These are phyloP conservation scores for Empis stercorea DNA, from an alignment of 2,888 invertebrate genomes.

Conservation along the genomic window DNA sequence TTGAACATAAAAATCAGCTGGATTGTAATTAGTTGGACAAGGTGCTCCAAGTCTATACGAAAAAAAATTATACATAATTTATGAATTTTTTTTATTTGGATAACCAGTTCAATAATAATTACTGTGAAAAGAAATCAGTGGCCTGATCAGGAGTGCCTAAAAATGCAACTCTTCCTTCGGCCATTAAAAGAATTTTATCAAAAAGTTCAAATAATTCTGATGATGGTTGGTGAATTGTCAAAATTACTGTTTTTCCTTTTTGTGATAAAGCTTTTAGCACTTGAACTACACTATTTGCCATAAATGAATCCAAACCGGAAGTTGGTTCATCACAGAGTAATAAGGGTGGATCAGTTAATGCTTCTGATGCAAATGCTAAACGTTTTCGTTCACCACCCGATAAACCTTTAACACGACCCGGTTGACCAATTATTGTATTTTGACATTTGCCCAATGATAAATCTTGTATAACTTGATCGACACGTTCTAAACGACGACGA, in stretches of 20 bases:
- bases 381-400: slow-evolving; percentile 95
- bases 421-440: slow-evolving; percentile 79
- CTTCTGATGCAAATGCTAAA: slow-evolving; percentile 92
- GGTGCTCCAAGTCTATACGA: slow-evolving; percentile 57
- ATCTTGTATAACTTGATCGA: slow-evolving; percentile 77
- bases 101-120: too few relatives aligned
- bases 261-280: slow-evolving; percentile 61
- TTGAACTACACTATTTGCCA: slow-evolving; percentile 87
- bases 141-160: slow-evolving; percentile 71
- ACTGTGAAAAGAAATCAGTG: slow-evolving; percentile 67
- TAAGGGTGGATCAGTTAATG: slow-evolving; percentile 85
- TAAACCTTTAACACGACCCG: slow-evolving; percentile 78
- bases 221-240: slow-evolving; percentile 92
- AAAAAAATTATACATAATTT: too few relatives aligned
- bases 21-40: slow-evolving; percentile 84
- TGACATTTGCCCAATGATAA: slow-evolving; percentile 79
- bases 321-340: slow-evolving; percentile 98
- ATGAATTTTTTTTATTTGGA: too few relatives aligned
- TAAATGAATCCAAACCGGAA: slow-evolving; percentile 90
- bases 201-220: slow-evolving; percentile 85
- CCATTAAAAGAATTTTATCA: slow-evolving; percentile 76
- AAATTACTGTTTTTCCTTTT: slow-evolving; percentile 78
- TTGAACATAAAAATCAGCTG: slow-evolving; percentile 88
- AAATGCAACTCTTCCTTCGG: slow-evolving; percentile 83
- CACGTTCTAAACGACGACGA: slow-evolving; percentile 59